phyloP scores from a whole-genome alignment of 2,797 vertebrate species.

The Podarcis lilfordi region DNA sequence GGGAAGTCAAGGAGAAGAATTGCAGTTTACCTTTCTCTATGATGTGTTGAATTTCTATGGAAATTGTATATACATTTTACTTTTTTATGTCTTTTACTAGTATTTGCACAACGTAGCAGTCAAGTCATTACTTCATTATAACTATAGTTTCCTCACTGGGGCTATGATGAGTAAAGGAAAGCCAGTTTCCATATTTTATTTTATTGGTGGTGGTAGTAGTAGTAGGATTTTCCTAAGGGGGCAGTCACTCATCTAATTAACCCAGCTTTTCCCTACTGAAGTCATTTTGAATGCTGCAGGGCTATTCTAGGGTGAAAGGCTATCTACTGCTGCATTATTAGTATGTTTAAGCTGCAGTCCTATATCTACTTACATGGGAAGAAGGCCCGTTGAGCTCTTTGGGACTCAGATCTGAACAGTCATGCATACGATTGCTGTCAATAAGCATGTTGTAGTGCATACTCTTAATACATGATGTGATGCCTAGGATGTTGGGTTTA shows the following conservation, averaged over 20 bases:
- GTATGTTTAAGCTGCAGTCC: no score
- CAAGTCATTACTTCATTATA: neutral
- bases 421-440: neutral
- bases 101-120: neutral
- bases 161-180: neutral
- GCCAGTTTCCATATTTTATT: no score
- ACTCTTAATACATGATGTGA: neutral
- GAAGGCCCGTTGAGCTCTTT: no score
- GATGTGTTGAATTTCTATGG: neutral
- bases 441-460: no score
- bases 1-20: neutral
- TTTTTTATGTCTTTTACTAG: neutral
- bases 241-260: neutral
- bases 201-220: neutral
- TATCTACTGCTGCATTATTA: neutral
- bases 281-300: neutral
- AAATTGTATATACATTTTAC: neutral
- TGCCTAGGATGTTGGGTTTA: neutral
- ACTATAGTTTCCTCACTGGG: neutral
- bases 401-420: neutral
- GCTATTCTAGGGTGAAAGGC: neutral
- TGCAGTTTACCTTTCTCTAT: neutral
- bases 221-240: neutral
- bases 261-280: neutral
- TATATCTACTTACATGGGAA: no score